Base-by-base conservation (phyloP, 2,888 invertebrate species). In the Zelleria hepariella region DNA sequence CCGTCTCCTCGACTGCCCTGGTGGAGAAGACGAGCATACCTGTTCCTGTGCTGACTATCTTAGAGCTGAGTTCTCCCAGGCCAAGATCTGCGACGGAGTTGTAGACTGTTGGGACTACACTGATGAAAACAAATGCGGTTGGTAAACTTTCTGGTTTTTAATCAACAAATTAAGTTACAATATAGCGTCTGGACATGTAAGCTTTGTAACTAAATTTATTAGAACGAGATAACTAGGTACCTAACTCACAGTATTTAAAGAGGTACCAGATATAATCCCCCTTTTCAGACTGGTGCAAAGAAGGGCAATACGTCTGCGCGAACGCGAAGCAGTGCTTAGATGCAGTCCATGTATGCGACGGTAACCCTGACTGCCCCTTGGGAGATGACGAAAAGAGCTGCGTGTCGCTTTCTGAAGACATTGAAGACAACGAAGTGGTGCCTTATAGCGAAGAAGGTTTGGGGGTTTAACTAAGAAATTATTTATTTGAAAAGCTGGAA, bases 61-160 rank as follows among this genome's bases (percentile, higher is more conserved):
- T 51, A 90, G 90, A 60, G 91, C 93, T 1, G 94, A 94, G 69
- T 91, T 91, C 64, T 86, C 94, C 0, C 86, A 92, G 62, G 89
- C 93, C 15, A 95, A 95, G 77, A 92, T 95, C 57, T 95, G 95
- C 71, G 95, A 95, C 68, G 95, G 95, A 1, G 89, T 93, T 25
- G 91, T 94, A 1, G 95, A 95, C 70, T 95, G 95, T 70, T 93
- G 93, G 92, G 95, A 95, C 74, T 94, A 92, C 72, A 92, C 94
- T 0, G 95, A 95, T 74, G 95, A 95, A 79, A 91, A 91, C 68
- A 89, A 92, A 65, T 94, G 95, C 74, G 94, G 94, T 94, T 88
- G 80, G 80, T 53, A n/a, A n/a, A n/a, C n/a, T n/a, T n/a, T n/a
- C n/a, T n/a, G n/a, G n/a, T n/a, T n/a, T n/a, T n/a, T n/a, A n/a